Evolutionary conservation across 2,113 vertebrate genomes (phyloP).

Genomic region (Gopherus evgoodei): DNA sequence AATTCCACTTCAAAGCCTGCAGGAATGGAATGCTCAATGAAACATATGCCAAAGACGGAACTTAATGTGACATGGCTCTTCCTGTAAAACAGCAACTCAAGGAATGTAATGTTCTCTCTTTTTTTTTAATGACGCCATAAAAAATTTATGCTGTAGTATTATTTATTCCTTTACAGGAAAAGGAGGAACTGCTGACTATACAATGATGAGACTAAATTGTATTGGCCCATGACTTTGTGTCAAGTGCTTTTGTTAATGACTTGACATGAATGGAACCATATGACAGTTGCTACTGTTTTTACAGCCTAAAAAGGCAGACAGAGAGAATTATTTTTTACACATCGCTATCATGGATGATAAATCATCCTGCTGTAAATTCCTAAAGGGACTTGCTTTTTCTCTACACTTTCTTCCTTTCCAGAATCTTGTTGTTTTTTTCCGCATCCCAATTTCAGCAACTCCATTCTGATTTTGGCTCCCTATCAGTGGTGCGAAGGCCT

Average conservation of each 20-base stretch:
- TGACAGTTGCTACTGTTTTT: slow-evolving; percentile 35
- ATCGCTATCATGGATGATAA: background rate
- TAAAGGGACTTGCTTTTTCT: slow-evolving; percentile 32
- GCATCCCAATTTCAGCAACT: slow-evolving; percentile 46
- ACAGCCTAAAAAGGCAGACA: slow-evolving; percentile 24
- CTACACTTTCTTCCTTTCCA: background rate
- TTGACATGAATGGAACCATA: slow-evolving; percentile 11
- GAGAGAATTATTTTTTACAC: background rate
- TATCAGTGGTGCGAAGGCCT: slow-evolving; percentile 45
- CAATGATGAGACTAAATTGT: background rate
- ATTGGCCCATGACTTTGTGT: background rate
- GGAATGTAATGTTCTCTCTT: background rate
- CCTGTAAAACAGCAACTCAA: background rate
- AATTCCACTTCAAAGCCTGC: slow-evolving; percentile 21
- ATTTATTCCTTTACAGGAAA: slow-evolving; percentile 27
- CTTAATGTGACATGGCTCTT: background rate
- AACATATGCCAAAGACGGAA: background rate
- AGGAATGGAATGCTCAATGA: background rate
- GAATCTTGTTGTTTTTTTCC: slow-evolving; percentile 31
- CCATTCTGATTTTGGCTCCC: slow-evolving; percentile 48
- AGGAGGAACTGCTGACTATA: slow-evolving; percentile 7
- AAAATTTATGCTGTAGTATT: slow-evolving; percentile 29
- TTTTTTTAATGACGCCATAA: background rate
- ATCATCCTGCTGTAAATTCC: slow-evolving; percentile 11
- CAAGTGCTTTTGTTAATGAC: slow-evolving; percentile 17